Evolutionary conservation across 2,797 vertebrate species (phyloP).

Genomic region (Enteromius thamalakanensis): DNA sequence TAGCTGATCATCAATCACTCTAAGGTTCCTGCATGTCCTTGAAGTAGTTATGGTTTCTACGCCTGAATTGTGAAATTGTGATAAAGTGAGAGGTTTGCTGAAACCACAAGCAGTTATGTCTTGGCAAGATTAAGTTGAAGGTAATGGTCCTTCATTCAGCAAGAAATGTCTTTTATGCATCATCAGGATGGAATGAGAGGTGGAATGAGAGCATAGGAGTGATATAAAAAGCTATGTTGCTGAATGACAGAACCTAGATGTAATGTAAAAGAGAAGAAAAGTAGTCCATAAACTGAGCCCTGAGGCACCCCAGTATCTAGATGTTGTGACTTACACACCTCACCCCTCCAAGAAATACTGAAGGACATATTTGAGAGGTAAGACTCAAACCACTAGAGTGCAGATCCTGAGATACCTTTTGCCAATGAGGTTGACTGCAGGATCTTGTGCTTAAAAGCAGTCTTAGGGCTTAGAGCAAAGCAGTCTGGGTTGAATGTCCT

Average conservation of each 20-base stretch:
- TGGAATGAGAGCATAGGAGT: not conserved
- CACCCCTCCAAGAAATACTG: not conserved
- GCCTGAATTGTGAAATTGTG: not conserved
- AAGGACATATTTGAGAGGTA: not conserved
- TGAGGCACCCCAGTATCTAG: not conserved
- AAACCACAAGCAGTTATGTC: slow-evolving; percentile 4
- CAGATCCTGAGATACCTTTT: not conserved
- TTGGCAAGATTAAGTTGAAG: not conserved
- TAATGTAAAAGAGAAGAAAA: not conserved
- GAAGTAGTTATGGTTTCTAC: not conserved
- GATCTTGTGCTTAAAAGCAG: not conserved
- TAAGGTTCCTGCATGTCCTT: not conserved
- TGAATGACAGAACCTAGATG: not conserved
- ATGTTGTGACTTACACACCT: not conserved
- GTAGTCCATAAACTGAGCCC: not conserved
- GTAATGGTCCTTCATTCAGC: not conserved
- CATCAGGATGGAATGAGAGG: too few relatives aligned
- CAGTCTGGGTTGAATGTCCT: too few relatives aligned
- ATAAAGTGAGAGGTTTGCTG: not conserved
- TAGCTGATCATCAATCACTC: not conserved
- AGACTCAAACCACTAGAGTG: not conserved
- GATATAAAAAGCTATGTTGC: not conserved
- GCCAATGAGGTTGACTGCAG: not conserved
- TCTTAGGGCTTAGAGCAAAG: not conserved
- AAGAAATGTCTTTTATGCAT: too few relatives aligned